These are phyloP conservation scores for Ammodytes marinus DNA, from an alignment of 2,113 vertebrate species.

Conservation along the genomic window DNA sequence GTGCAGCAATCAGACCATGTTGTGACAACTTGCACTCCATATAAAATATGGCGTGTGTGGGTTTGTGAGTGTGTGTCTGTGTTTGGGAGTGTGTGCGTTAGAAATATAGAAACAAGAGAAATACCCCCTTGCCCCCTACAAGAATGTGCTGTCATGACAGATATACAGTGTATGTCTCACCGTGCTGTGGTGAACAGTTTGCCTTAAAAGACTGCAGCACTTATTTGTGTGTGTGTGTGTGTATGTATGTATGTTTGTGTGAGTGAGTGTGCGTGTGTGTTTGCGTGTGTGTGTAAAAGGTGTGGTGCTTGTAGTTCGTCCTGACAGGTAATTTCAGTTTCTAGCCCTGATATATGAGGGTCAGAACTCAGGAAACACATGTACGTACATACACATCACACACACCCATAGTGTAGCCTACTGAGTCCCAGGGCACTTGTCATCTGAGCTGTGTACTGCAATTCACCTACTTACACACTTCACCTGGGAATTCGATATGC, in stretches of 20 bases:
- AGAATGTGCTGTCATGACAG: constrained; percentile 66
- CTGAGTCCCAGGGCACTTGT: constrained; percentile 27
- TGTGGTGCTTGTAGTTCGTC: constrained; percentile 53
- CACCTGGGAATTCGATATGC: not conserved
- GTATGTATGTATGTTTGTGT: constrained; percentile 12
- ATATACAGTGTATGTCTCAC: constrained; percentile 71
- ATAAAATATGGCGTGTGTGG: constrained; percentile 36
- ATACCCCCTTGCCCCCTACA: constrained; percentile 38
- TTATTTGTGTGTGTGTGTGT: constrained; percentile 63
- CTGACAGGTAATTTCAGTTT: constrained; percentile 77
- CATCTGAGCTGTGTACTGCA: constrained; percentile 6
- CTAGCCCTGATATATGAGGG: constrained; percentile 62
- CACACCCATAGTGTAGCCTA: constrained; percentile 12
- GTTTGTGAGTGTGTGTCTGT: constrained; percentile 1
- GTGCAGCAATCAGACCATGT: constrained; percentile 59
- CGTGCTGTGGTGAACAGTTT: constrained; percentile 70
- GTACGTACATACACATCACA: constrained; percentile 4
- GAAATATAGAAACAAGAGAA: constrained; percentile 52
- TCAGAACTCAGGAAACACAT: constrained; percentile 43
- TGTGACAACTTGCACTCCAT: constrained; percentile 59
- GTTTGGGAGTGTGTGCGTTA: constrained; percentile 1
- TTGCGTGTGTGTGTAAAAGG: constrained; percentile 4
- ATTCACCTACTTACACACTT: not conserved
- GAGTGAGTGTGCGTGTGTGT: constrained; percentile 12
- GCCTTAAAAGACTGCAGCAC: constrained; percentile 73